Conservation (phyloP, 2,797 vertebrate species). For the Chrysocyon brachyurus region DNA sequence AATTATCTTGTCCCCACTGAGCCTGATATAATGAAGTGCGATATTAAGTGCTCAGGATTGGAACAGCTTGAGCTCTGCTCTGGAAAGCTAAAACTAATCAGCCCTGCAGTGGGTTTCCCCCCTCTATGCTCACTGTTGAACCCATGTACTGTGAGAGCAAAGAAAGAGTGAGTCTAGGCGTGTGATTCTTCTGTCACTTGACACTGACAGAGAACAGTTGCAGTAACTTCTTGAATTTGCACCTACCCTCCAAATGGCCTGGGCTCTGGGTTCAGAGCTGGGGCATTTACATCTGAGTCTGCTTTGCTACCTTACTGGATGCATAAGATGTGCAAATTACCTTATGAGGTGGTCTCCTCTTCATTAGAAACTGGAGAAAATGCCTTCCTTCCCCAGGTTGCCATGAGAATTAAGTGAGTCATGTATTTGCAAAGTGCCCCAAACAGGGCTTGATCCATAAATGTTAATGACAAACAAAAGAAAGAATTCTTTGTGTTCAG, state of each 20-base stretch:
- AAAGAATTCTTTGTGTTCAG: neutral
- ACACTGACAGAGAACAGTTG: neutral
- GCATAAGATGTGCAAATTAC: neutral
- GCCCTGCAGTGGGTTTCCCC: neutral
- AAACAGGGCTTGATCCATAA: neutral
- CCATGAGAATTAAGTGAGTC: neutral
- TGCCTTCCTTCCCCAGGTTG: neutral
- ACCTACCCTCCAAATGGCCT: neutral
- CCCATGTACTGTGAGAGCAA: neutral
- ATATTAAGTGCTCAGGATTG: neutral
- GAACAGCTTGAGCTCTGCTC: neutral
- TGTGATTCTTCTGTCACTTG: neutral
- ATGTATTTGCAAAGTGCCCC: neutral
- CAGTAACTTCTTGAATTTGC: neutral
- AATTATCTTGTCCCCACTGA: neutral
- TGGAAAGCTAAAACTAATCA: constrained; percentile 37
- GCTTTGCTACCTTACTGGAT: neutral
- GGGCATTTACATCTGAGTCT: neutral
- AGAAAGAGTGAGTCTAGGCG: neutral
- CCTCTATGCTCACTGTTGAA: neutral
- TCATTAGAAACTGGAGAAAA: constrained; percentile 52
- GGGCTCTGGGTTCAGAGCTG: neutral
- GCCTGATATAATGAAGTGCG: neutral
- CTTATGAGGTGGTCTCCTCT: neutral
- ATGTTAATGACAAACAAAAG: constrained; percentile 44